Evolutionary conservation across 1,140 invertebrate genomes (phyloP).

Genomic region (Paramacrobiotus metropolitanus): DNA sequence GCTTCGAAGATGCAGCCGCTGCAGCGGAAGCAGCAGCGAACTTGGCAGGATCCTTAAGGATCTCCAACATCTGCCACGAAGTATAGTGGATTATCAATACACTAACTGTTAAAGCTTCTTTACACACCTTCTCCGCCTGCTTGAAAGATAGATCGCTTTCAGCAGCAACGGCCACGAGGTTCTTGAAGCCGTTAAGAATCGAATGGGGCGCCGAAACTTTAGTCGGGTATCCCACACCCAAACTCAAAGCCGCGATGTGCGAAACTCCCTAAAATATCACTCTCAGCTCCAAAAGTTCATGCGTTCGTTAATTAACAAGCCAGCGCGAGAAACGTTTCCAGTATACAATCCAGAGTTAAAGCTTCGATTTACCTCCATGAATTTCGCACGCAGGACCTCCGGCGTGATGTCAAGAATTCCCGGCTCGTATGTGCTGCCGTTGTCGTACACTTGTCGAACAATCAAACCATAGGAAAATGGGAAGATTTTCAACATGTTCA

Average conservation of each 20-base stretch:
- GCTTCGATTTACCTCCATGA: conserved; percentile 23
- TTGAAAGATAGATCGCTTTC: conserved; percentile 27
- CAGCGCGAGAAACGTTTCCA: conserved; percentile 6
- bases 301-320: too few relatives aligned
- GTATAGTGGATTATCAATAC: not conserved
- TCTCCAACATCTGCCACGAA: conserved; percentile 3
- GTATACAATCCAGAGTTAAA: too few relatives aligned
- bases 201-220: conserved; percentile 29
- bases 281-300: too few relatives aligned
- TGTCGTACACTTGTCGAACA: conserved; percentile 28
- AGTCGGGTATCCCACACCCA: conserved; percentile 29
- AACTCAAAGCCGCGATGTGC: conserved; percentile 27
- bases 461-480: conserved; percentile 31
- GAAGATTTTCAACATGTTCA: conserved; percentile 33
- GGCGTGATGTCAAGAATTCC: conserved; percentile 28
- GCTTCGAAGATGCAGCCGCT: conserved; percentile 32
- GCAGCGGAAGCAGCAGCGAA: conserved; percentile 40
- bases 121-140: conserved; percentile 24
- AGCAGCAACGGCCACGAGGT: conserved; percentile 27
- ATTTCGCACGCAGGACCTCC: conserved; percentile 24
- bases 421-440: conserved; percentile 27
- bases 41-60: conserved; percentile 61
- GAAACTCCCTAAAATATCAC: conserved; percentile 22
- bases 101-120: not conserved
- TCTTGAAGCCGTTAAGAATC: conserved; percentile 29